A percentile compares a stretch with the other conserved stretches of the same genome.
These are phyloP conservation scores for Drosophila setifemur DNA, from an alignment of 1,140 invertebrate species.

Conservation along the genomic window DNA sequence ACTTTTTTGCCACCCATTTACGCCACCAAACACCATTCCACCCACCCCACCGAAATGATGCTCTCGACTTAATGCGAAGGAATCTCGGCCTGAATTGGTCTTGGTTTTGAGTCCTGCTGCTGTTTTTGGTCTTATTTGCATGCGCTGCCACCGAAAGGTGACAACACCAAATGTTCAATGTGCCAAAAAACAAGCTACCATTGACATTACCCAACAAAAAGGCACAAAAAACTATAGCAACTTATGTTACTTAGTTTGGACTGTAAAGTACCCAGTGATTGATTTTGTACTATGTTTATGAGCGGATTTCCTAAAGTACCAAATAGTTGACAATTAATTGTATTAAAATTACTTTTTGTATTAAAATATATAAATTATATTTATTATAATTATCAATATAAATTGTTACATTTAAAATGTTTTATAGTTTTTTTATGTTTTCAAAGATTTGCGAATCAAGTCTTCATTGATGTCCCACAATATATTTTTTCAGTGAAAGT, in stretches of 20 bases:
- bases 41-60: conserved; percentile 8
- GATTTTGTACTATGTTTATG: no score
- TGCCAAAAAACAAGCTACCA: conserved; percentile 69
- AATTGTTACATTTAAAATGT: neutral
- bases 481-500: no score
- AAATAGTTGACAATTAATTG: no score
- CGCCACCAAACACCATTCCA: neutral
- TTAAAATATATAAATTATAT: neutral
- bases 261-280: no score
- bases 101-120: conserved; percentile 26
- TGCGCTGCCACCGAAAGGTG: conserved; percentile 61
- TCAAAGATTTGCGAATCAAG: no score
- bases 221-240: conserved; percentile 21
- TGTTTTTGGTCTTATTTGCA: conserved; percentile 63
- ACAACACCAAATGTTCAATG: conserved; percentile 79
- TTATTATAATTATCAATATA: neutral
- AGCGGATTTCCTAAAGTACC: no score
- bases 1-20: conserved; percentile 1
- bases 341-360: neutral
- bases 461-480: no score
- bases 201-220: conserved; percentile 44
- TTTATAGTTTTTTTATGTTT: no score
- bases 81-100: conserved; percentile 60
- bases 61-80: conserved; percentile 70
- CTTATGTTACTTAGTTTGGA: no score